These are phyloP conservation scores for Strigops habroptila DNA, from an alignment of 2,113 vertebrate species.

Conservation along the genomic window DNA sequence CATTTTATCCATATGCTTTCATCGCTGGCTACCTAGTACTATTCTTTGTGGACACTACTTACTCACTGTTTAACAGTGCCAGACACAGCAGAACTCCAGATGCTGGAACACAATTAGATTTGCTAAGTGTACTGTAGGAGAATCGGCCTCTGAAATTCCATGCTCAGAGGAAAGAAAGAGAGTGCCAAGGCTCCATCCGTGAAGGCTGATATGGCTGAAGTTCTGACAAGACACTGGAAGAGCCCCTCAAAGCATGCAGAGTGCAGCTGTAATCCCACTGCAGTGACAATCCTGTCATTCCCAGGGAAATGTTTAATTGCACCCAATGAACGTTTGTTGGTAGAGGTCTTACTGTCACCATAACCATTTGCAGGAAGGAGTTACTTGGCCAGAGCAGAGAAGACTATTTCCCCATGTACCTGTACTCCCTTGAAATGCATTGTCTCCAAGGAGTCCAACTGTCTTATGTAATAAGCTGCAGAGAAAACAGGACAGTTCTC, in stretches of 20 bases:
- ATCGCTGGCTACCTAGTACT: neutral
- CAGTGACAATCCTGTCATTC: neutral
- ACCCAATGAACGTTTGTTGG: neutral
- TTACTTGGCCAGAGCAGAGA: neutral
- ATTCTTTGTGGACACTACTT: neutral
- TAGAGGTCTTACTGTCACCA: neutral
- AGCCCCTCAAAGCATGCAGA: neutral
- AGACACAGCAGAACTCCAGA: slow-evolving; percentile 22
- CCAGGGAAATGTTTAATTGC: neutral
- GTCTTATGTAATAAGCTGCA: neutral
- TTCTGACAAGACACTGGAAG: neutral
- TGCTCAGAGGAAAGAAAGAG: neutral
- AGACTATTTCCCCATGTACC: neutral
- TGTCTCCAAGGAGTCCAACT: neutral
- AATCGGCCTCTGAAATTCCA: neutral
- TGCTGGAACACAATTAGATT: slow-evolving; percentile 32
- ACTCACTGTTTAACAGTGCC: neutral
- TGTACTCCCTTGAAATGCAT: neutral
- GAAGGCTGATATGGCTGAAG: neutral
- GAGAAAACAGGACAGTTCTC: neutral
- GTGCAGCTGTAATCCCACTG: neutral
- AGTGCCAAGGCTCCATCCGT: neutral
- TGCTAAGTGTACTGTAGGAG: neutral
- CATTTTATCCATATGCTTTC: neutral
- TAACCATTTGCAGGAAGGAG: neutral